Evolutionary conservation across 2,113 vertebrate species (phyloP).

Genomic region (Antechinus flavipes): DNA sequence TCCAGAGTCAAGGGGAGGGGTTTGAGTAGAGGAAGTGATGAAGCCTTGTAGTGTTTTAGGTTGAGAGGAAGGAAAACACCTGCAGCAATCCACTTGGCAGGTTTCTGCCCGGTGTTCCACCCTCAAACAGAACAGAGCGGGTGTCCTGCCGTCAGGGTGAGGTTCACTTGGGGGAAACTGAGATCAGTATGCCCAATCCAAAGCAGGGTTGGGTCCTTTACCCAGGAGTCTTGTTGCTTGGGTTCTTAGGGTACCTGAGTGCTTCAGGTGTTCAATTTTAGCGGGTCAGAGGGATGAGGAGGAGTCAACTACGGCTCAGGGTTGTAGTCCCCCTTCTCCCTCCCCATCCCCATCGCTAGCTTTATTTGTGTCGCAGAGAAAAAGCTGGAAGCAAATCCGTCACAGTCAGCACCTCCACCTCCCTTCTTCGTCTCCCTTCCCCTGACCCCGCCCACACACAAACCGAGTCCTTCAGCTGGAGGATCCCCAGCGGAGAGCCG

Average conservation of each 20-base stretch:
- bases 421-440: not conserved
- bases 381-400: not conserved
- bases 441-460: not conserved
- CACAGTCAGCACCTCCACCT: not conserved
- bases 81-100: not conserved
- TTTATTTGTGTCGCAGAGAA: not conserved
- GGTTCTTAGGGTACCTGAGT: not conserved
- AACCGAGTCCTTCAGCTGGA: not conserved
- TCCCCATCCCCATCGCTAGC: not conserved
- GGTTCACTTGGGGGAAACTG: not conserved
- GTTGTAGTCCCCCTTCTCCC: not conserved
- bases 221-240: not conserved
- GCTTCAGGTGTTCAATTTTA: not conserved
- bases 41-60: not conserved
- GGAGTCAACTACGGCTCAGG: not conserved
- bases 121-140: not conserved
- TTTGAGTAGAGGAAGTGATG: not conserved
- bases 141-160: not conserved
- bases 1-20: not conserved
- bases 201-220: not conserved
- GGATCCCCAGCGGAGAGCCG: not conserved
- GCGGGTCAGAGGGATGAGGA: not conserved
- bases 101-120: not conserved
- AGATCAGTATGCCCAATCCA: not conserved
- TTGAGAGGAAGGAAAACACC: not conserved